These are phyloP conservation scores for Hydractinia symbiolongicarpus DNA, from an alignment of 30 jellyfish, hydroid and myxozoan species.

Conservation along the genomic window DNA sequence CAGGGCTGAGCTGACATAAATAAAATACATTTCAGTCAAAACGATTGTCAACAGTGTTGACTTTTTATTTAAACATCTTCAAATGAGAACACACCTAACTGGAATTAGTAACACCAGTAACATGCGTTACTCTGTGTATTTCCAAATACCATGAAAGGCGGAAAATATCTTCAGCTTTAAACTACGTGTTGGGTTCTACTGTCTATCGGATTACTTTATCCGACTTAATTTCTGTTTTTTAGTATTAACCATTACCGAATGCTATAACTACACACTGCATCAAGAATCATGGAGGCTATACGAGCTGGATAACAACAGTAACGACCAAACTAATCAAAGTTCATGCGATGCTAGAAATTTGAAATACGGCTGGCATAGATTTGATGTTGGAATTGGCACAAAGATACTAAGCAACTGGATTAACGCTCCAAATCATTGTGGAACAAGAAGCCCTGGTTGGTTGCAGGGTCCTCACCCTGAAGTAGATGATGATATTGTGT, in stretches of 20 bases:
- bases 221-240: not conserved
- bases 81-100: too few species aligned
- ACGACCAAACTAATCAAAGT: not conserved
- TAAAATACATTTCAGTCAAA: too few species aligned
- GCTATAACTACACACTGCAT: not conserved
- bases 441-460: slow-evolving; percentile 25
- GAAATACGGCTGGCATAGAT: slow-evolving; percentile 19
- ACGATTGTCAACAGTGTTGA: too few species aligned
- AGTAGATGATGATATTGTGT: slow-evolving; percentile 12
- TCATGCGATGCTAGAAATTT: slow-evolving; percentile 2
- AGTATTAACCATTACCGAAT: not conserved
- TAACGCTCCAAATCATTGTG: slow-evolving; percentile 7
- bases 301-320: not conserved
- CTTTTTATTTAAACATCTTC: too few species aligned
- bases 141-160: too few species aligned
- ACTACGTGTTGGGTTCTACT: too few species aligned
- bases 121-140: too few species aligned
- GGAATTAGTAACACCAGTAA: too few species aligned
- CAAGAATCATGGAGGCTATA: not conserved
- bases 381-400: slow-evolving; percentile 5
- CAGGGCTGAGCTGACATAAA: too few species aligned
- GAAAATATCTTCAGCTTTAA: too few species aligned
- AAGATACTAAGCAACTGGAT: not conserved
- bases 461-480: slow-evolving; percentile 9
- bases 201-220: not conserved